A percentile compares a stretch with the other conserved stretches of the same genome.
These are phyloP conservation scores for Papilio protenor DNA, from an alignment of 2,888 invertebrate genomes.

Conservation along the genomic window DNA sequence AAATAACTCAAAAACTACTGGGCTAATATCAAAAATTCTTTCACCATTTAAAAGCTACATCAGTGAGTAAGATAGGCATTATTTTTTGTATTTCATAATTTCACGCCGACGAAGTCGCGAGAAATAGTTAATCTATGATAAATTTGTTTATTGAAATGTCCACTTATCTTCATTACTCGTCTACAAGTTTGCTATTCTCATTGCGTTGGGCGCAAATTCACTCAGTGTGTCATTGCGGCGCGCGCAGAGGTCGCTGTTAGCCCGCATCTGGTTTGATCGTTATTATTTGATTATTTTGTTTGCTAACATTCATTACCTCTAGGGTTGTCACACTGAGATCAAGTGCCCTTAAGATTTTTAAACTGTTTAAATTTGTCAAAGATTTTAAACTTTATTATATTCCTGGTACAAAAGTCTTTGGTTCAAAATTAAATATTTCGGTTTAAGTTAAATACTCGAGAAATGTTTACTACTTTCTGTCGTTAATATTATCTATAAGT, in stretches of 20 bases:
- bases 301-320: constrained; percentile 21
- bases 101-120: too few relatives aligned
- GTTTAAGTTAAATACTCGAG: neutral
- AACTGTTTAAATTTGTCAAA: too few relatives aligned
- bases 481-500: neutral
- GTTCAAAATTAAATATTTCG: neutral
- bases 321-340: constrained; percentile 13
- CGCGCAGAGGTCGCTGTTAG: constrained; percentile 44
- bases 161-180: neutral
- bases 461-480: neutral
- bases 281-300: constrained; percentile 47
- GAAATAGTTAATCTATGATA: too few relatives aligned
- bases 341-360: neutral
- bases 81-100: too few relatives aligned
- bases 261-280: constrained; percentile 50
- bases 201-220: neutral
- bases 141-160: neutral
- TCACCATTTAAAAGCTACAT: too few relatives aligned
- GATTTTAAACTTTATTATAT: too few relatives aligned
- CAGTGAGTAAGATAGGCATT: too few relatives aligned
- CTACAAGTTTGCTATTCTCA: too few relatives aligned
- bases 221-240: neutral
- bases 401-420: neutral
- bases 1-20: too few relatives aligned
- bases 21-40: too few relatives aligned